phyloP scores from a whole-genome alignment of 30 jellyfish, hydroid and myxozoan species.

The Hydractinia symbiolongicarpus region DNA sequence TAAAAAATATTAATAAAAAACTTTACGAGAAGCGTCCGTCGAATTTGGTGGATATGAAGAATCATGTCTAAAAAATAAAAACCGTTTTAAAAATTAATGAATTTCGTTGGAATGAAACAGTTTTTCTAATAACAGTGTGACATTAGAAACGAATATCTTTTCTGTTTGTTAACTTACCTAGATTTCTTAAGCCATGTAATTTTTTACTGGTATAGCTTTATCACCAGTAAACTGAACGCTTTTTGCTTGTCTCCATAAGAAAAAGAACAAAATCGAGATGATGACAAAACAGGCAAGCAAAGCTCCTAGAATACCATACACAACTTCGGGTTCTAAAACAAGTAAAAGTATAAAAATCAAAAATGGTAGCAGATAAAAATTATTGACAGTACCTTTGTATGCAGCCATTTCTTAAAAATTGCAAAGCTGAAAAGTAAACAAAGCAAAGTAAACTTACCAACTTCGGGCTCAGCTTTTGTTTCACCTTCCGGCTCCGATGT shows the following conservation, averaged over 20 bases:
- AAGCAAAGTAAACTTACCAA: neutral
- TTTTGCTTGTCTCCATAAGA: constrained; percentile 28
- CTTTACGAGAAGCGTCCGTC: too few species aligned
- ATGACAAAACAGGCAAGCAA: constrained; percentile 8
- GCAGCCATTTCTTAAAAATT: neutral
- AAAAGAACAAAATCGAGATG: constrained; percentile 18
- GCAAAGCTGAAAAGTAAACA: neutral
- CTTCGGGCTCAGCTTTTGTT: constrained; percentile 21
- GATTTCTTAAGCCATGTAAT: too few species aligned
- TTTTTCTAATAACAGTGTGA: too few species aligned
- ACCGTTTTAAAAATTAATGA: too few species aligned
- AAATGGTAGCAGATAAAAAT: neutral
- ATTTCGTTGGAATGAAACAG: too few species aligned
- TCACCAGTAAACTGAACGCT: constrained; percentile 13
- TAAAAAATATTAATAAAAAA: too few species aligned
- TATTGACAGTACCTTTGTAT: too few species aligned
- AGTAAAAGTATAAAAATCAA: neutral
- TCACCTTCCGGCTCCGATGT: neutral
- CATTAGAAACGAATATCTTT: too few species aligned
- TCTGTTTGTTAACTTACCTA: too few species aligned
- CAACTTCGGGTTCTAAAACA: constrained; percentile 20
- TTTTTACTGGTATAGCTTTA: neutral
- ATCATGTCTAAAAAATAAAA: too few species aligned
- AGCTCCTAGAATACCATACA: constrained; percentile 24
- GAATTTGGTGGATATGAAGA: too few species aligned